These are phyloP conservation scores for Fabriciana adippe DNA, from an alignment of 2,888 invertebrate genomes.

Conservation along the genomic window DNA sequence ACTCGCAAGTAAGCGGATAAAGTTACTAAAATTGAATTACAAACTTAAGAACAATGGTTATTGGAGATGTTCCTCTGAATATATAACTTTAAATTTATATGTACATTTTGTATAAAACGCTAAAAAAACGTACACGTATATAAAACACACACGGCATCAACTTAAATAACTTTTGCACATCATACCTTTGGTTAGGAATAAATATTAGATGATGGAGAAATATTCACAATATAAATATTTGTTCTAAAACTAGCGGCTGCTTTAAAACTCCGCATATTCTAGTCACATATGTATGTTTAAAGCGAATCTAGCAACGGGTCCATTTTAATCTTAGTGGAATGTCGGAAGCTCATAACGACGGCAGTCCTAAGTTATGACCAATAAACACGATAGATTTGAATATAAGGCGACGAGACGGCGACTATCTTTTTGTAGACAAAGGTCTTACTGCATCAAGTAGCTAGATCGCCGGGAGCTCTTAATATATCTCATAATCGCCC, in stretches of 20 bases:
- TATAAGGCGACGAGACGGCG: slow-evolving; percentile 45
- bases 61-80: neutral
- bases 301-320: slow-evolving; percentile 40
- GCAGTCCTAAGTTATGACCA: slow-evolving; percentile 68
- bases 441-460: slow-evolving; percentile 20
- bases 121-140: too few species aligned
- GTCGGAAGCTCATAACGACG: slow-evolving; percentile 64
- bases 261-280: slow-evolving; percentile 46
- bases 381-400: slow-evolving; percentile 72
- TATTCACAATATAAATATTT: neutral
- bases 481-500: slow-evolving; percentile 30
- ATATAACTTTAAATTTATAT: too few species aligned
- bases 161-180: neutral
- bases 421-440: slow-evolving; percentile 34
- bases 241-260: slow-evolving; percentile 3
- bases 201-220: neutral
- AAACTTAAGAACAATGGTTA: slow-evolving; percentile 1
- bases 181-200: too few species aligned
- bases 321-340: slow-evolving; percentile 73
- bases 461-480: slow-evolving; percentile 27
- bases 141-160: neutral
- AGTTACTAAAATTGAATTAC: slow-evolving; percentile 1
- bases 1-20: slow-evolving; percentile 8
- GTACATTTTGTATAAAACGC: too few species aligned
- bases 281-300: slow-evolving; percentile 58